Evolutionary conservation across 2,888 invertebrate species (phyloP).

Genomic region (Hemaris fuciformis): DNA sequence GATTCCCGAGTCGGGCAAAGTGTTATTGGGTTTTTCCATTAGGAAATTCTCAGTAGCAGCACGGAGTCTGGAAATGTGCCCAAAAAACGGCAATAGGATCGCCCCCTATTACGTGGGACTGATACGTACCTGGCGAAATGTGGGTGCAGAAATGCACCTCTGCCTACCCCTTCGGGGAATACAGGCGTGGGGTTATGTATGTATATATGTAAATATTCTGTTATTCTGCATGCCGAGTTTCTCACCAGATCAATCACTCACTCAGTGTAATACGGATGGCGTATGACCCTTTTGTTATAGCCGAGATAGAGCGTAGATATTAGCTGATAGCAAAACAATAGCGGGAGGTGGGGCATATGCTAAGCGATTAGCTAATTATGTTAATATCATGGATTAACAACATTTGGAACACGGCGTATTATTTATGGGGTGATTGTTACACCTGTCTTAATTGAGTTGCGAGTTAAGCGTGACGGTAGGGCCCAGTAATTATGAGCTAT

Average conservation of each 20-base stretch:
- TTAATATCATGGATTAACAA: slow-evolving; percentile 31
- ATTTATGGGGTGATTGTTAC: slow-evolving; percentile 5
- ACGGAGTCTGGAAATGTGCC: no score
- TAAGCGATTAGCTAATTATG: slow-evolving; percentile 40
- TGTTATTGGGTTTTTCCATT: no score
- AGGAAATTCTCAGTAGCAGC: no score
- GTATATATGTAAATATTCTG: no score
- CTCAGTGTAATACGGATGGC: slow-evolving; percentile 41
- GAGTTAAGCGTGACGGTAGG: background rate
- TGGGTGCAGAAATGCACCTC: no score
- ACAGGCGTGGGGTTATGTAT: no score
- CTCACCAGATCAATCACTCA: slow-evolving; percentile 16
- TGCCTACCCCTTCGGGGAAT: no score
- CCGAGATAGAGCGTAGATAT: slow-evolving; percentile 44
- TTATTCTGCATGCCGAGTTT: slow-evolving; percentile 17
- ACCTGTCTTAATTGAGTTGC: slow-evolving; percentile 1
- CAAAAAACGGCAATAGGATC: no score
- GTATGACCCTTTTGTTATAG: slow-evolving; percentile 36
- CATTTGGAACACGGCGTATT: slow-evolving; percentile 20
- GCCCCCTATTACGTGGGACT: no score
- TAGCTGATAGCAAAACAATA: slow-evolving; percentile 46
- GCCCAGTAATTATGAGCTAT: background rate
- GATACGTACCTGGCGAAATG: no score
- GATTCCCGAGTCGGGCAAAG: no score
- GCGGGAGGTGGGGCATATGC: slow-evolving; percentile 47